These are phyloP conservation scores for Pagetopsis macropterus DNA, from an alignment of 2,797 vertebrate genomes.

Conservation along the genomic window DNA sequence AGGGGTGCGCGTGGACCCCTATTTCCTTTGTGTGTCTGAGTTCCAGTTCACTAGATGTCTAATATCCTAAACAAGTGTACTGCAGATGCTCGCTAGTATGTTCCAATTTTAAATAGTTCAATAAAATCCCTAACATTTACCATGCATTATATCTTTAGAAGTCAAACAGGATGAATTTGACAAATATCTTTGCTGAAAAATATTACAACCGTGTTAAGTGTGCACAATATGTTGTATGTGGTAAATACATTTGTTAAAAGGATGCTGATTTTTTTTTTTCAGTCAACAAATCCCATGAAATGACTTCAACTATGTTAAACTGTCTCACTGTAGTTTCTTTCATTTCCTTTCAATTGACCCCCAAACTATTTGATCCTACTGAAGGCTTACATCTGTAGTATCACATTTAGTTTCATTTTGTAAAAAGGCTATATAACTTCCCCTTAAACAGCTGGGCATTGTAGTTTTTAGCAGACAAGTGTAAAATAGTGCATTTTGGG, in stretches of 20 bases:
- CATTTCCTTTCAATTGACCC: background rate
- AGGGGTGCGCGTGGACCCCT: too few relatives aligned
- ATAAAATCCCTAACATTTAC: background rate
- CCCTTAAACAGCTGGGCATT: background rate
- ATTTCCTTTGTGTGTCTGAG: background rate
- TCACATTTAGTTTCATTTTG: background rate
- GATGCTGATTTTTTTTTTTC: background rate
- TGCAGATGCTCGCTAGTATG: background rate
- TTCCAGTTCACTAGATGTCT: background rate
- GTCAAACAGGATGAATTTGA: conserved; percentile 1
- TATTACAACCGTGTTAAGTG: background rate
- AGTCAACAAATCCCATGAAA: background rate
- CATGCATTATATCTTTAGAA: background rate
- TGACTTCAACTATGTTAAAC: background rate
- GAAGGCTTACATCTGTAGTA: background rate
- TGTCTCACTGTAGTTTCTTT: background rate
- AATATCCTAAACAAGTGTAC: background rate
- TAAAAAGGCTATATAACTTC: background rate
- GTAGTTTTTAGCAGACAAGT: background rate
- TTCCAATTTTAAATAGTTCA: background rate
- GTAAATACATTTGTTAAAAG: background rate
- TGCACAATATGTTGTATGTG: background rate
- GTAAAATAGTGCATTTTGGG: too few relatives aligned
- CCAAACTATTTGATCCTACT: background rate
- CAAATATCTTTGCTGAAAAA: background rate